These are phyloP conservation scores for Ormyrus nitidulus DNA, from an alignment of 2,888 invertebrate species.

Conservation along the genomic window DNA sequence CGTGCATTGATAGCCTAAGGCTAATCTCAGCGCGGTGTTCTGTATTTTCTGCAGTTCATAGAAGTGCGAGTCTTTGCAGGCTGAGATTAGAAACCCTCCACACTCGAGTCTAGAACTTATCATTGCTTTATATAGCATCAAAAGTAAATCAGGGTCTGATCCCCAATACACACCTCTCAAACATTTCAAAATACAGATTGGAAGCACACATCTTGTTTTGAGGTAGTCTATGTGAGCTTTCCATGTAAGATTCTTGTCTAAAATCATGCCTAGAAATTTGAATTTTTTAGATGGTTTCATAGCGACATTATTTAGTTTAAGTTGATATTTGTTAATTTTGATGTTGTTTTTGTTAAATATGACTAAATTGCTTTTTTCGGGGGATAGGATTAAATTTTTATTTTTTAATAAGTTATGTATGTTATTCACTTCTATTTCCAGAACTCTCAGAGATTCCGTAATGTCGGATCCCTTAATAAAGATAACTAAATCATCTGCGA, in stretches of 20 bases:
- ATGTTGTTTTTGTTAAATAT: slow-evolving; percentile 43
- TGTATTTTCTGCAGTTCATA: slow-evolving; percentile 47
- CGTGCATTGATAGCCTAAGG: slow-evolving; percentile 46
- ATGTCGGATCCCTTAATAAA: background rate
- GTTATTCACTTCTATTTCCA: background rate
- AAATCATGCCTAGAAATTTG: slow-evolving; percentile 44
- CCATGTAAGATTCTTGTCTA: slow-evolving; percentile 49
- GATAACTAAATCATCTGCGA: slow-evolving; percentile 50
- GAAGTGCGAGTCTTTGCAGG: background rate
- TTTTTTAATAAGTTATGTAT: no score
- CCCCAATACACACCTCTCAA: slow-evolving; percentile 50
- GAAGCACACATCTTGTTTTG: slow-evolving; percentile 9
- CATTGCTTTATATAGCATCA: slow-evolving; percentile 24
- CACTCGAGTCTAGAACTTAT: slow-evolving; percentile 46
- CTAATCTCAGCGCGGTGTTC: slow-evolving; percentile 44
- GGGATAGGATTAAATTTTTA: slow-evolving; percentile 30
- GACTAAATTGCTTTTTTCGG: slow-evolving; percentile 45
- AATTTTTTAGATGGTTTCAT: slow-evolving; percentile 13
- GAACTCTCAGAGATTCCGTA: no score
- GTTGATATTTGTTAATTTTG: background rate
- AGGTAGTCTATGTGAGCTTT: slow-evolving; percentile 25
- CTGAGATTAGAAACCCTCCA: slow-evolving; percentile 43
- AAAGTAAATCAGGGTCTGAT: slow-evolving; percentile 33
- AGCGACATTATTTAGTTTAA: background rate
- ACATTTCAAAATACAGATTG: slow-evolving; percentile 40